These are phyloP conservation scores for Allophyes oxyacanthae DNA, from an alignment of 2,888 invertebrate genomes.

Conservation along the genomic window DNA sequence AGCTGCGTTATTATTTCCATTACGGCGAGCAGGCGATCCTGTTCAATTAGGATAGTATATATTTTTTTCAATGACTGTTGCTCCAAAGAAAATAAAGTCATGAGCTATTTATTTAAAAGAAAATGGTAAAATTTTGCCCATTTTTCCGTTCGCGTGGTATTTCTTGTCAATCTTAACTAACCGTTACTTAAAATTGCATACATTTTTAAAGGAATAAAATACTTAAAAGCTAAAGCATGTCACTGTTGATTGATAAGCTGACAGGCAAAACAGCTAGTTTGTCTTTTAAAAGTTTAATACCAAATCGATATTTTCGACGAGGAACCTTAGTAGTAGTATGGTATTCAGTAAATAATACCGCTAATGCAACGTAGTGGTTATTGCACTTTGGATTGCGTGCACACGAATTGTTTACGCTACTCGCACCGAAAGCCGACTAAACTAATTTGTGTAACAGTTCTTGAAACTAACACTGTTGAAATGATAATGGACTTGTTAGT, in stretches of 20 bases:
- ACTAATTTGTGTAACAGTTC: conserved; percentile 55
- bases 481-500: conserved; percentile 45
- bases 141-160: conserved; percentile 32
- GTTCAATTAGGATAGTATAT: neutral
- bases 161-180: conserved; percentile 20
- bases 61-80: conserved; percentile 11
- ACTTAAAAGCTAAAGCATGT: conserved; percentile 8
- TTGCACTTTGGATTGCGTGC: conserved; percentile 63
- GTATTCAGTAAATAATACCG: conserved; percentile 31
- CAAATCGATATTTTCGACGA: conserved; percentile 10
- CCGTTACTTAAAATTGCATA: conserved; percentile 4
- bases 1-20: too few species aligned
- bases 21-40: too few species aligned
- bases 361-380: conserved; percentile 49
- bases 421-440: conserved; percentile 39
- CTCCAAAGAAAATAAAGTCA: conserved; percentile 18
- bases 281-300: neutral
- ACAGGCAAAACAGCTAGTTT: conserved; percentile 1
- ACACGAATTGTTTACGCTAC: conserved; percentile 50
- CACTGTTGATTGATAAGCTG: conserved; percentile 26
- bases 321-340: neutral
- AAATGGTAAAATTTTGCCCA: neutral
- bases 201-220: neutral
- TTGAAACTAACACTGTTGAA: conserved; percentile 47
- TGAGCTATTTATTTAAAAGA: conserved; percentile 12